A percentile compares a stretch with the other conserved stretches of the same genome.
These are phyloP conservation scores for Brachionus angularis DNA, from an alignment of 1,140 invertebrate species.

Conservation along the genomic window DNA sequence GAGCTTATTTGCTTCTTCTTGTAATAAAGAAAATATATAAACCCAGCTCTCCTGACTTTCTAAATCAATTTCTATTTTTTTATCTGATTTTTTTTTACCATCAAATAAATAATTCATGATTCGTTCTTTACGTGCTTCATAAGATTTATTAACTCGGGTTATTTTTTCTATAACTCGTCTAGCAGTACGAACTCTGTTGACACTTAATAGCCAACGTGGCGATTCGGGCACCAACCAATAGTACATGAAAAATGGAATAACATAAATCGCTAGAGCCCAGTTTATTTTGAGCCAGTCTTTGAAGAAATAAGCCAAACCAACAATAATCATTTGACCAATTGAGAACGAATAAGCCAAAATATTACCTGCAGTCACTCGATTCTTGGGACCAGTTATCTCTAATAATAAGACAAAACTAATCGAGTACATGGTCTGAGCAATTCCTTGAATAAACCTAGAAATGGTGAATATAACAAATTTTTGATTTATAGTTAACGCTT, in stretches of 20 bases:
- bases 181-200: slow-evolving; percentile 12
- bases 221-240: slow-evolving; percentile 31
- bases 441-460: slow-evolving; percentile 27
- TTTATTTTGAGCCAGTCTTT: slow-evolving; percentile 20
- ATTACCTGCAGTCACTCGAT: slow-evolving; percentile 17
- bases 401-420: slow-evolving; percentile 16
- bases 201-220: slow-evolving; percentile 17
- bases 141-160: background rate
- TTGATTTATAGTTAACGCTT: background rate
- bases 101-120: slow-evolving; percentile 12
- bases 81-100: slow-evolving; percentile 22
- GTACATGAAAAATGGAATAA: slow-evolving; percentile 27
- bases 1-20: slow-evolving; percentile 24
- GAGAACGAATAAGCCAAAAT: slow-evolving; percentile 26
- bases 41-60: slow-evolving; percentile 17
- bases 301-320: background rate
- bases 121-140: slow-evolving; percentile 2
- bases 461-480: slow-evolving; percentile 40
- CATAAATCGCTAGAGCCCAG: slow-evolving; percentile 27
- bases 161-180: slow-evolving; percentile 20
- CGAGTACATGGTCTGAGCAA: slow-evolving; percentile 28
- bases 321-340: slow-evolving; percentile 32
- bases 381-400: slow-evolving; percentile 36
- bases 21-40: slow-evolving; percentile 2
- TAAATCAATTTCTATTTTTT: slow-evolving; percentile 9